Percentiles rank a stretch among this genome's conserved stretches.
phyloP scores from a whole-genome alignment of 2,888 invertebrate species.

The Lepidocyrtinus sp. region DNA sequence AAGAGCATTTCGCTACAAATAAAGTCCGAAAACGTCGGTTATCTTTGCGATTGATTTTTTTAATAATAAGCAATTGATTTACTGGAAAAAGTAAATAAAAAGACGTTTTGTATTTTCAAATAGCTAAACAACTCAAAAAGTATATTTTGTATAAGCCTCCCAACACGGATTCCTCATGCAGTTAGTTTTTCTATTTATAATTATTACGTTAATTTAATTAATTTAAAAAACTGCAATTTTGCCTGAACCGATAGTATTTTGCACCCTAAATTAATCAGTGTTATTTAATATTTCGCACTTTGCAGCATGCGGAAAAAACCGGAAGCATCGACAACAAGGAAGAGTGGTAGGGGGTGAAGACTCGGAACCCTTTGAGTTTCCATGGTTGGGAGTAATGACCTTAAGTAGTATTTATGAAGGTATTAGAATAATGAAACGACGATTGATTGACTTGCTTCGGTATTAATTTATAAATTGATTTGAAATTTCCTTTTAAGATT shows the following conservation, averaged over 20 bases:
- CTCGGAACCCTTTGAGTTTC: constrained; percentile 18
- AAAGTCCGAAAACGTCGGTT: not conserved
- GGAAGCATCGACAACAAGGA: too few species aligned
- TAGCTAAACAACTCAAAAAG: too few species aligned
- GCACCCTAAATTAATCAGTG: not conserved
- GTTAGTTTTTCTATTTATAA: not conserved
- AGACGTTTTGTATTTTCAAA: too few species aligned
- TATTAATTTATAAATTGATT: too few species aligned
- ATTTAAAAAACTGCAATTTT: too few species aligned
- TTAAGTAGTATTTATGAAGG: not conserved
- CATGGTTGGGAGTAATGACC: constrained; percentile 11
- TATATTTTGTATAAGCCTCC: too few species aligned
- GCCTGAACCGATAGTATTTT: too few species aligned
- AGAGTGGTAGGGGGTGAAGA: constrained; percentile 11
- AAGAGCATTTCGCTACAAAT: not conserved
- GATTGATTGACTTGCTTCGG: too few species aligned
- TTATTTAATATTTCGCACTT: constrained; percentile 3
- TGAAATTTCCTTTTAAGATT: too few species aligned
- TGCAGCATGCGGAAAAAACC: not conserved
- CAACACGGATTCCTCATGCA: not conserved
- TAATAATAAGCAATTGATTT: not conserved
- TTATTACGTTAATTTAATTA: not conserved
- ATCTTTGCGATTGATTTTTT: not conserved
- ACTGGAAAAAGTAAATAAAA: not conserved
- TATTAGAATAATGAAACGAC: not conserved